Evolutionary conservation across 2,888 invertebrate species (phyloP).

Genomic region (Malthinus seriepunctatus): DNA sequence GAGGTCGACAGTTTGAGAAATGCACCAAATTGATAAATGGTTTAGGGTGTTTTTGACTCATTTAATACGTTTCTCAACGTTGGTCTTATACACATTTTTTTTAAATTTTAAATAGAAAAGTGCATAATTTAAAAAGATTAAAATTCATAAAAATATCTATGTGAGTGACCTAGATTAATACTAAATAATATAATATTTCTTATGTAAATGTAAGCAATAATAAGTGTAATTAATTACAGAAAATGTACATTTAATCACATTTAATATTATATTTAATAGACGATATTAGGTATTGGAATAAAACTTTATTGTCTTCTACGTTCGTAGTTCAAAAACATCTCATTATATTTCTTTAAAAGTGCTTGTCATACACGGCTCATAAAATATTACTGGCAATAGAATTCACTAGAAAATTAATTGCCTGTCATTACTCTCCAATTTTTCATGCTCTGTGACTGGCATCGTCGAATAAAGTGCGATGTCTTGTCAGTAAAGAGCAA

Average conservation of each 20-base stretch:
- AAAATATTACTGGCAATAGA: constrained; percentile 30
- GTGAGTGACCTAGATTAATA: no score
- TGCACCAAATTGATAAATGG: constrained; percentile 52
- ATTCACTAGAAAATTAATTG: constrained; percentile 33
- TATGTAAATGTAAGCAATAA: no score
- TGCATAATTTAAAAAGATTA: no score
- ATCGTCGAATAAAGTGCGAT: constrained; percentile 15
- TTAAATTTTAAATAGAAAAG: constrained; percentile 3
- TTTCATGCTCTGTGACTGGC: constrained; percentile 29
- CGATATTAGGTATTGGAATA: constrained; percentile 21
- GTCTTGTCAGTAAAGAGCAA: constrained; percentile 13
- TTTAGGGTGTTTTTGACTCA: constrained; percentile 48
- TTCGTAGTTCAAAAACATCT: constrained; percentile 28
- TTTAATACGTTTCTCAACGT: constrained; percentile 45
- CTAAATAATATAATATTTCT: no score
- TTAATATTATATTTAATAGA: constrained; percentile 1
- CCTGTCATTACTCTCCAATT: constrained; percentile 34
- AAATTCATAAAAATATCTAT: no score
- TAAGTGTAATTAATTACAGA: background rate
- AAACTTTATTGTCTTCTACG: constrained; percentile 21
- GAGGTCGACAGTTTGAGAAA: constrained; percentile 45
- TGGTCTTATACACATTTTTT: constrained; percentile 50
- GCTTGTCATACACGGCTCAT: constrained; percentile 28
- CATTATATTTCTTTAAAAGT: constrained; percentile 28
- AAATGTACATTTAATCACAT: background rate